These are phyloP conservation scores for Rhingia rostrata DNA, from an alignment of 2,888 invertebrate genomes.

Conservation along the genomic window DNA sequence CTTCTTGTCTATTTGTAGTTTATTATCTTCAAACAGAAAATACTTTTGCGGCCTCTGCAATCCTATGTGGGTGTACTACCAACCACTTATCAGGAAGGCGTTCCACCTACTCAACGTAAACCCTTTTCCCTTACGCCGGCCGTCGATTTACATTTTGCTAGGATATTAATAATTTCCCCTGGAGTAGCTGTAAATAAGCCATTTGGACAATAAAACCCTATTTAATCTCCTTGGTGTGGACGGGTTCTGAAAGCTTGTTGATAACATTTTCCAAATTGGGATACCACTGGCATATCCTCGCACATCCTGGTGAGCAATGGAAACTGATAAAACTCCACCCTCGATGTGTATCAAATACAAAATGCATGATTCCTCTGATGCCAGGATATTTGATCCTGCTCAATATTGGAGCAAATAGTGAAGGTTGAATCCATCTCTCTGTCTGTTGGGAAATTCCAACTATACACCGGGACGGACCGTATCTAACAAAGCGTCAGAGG, in stretches of 20 bases:
- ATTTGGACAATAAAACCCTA: constrained; percentile 4
- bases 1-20: too few species aligned
- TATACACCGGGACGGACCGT: constrained; percentile 10
- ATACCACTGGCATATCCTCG: not conserved
- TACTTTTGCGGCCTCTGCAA: too few species aligned
- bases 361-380: constrained; percentile 26
- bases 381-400: constrained; percentile 14
- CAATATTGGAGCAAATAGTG: not conserved
- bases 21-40: too few species aligned
- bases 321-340: constrained; percentile 1
- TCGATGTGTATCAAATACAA: constrained; percentile 22
- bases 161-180: too few species aligned
- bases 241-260: constrained; percentile 4
- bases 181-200: not conserved
- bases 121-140: too few species aligned
- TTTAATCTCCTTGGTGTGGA: constrained; percentile 6
- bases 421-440: not conserved
- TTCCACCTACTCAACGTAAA: too few species aligned
- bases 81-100: too few species aligned
- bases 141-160: too few species aligned
- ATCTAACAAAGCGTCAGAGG: constrained; percentile 1
- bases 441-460: constrained; percentile 44
- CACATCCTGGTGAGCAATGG: constrained; percentile 10
- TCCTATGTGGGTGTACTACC: too few species aligned
- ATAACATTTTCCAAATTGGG: constrained; percentile 18